Conservation (phyloP, 2,797 vertebrate species). For the Rhynchonycteris naso region DNA sequence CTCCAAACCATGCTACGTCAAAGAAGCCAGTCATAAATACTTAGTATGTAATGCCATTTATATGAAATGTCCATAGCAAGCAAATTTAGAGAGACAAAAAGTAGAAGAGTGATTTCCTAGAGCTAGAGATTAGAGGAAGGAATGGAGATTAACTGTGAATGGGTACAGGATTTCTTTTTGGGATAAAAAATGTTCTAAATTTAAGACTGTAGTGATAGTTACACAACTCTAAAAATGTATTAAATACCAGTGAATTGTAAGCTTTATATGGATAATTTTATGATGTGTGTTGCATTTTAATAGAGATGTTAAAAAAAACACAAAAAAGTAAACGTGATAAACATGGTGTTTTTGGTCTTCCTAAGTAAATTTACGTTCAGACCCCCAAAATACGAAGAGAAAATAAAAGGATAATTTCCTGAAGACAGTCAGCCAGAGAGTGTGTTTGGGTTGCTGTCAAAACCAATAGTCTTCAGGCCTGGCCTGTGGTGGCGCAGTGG, state of each 20-base stretch:
- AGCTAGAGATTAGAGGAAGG: not conserved
- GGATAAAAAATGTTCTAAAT: not conserved
- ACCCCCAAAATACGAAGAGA: not conserved
- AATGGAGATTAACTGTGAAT: not conserved
- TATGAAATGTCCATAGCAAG: not conserved
- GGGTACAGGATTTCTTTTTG: not conserved
- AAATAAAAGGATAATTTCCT: constrained; percentile 26
- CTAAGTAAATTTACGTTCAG: constrained; percentile 21
- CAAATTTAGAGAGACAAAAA: not conserved
- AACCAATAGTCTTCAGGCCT: no score
- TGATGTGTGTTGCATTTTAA: not conserved
- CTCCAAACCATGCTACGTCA: constrained; percentile 6
- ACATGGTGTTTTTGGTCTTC: not conserved
- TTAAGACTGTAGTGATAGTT: not conserved
- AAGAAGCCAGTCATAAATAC: not conserved
- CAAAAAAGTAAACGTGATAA: not conserved
- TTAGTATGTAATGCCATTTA: not conserved
- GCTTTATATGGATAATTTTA: not conserved
- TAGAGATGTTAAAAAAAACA: not conserved
- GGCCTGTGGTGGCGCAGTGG: no score
- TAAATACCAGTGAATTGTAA: not conserved
- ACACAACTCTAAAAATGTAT: not conserved
- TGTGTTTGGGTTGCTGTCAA: not conserved
- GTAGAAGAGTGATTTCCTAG: not conserved
- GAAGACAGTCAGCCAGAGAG: not conserved